Base-by-base conservation (phyloP, 2,888 invertebrate genomes). In the Chironomus tentans region DNA sequence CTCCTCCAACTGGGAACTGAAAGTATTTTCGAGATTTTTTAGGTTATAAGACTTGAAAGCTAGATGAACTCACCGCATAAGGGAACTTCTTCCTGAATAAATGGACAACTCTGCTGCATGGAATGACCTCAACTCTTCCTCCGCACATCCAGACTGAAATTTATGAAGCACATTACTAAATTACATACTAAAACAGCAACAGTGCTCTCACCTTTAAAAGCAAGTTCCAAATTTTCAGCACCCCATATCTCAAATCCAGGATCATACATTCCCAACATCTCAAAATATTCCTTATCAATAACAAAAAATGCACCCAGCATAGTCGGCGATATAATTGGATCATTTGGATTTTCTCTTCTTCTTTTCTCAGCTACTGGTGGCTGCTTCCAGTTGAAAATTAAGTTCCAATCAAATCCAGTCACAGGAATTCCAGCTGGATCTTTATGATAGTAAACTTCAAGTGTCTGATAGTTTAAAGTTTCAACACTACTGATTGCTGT, bases 321-420 rank as follows among this genome's bases (percentile, higher is more conserved):
- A 61, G 77, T 77, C 15, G 77, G 76, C 13, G 77, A 70, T 15
- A 70, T 15, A 38, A 77, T 13, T 5, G 77, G 77, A 21, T 61
- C 77, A 4, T 47, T 46, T 28, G 24, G 82, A 82, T 89, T 87
- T 79, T 87, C 86, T 80, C 91, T 89, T 46, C 87, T 84, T 80
- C 88, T 88, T 80, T 88, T 88, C 81, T 92, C 92, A 50, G 87
- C 86, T 68, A 92, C 91, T 0, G 94, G 93, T 70, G 94, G 90
- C 2, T 21, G n/a, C 4, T 47, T 74, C 74, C 74, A 74, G 13
- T 46, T 74, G 47, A 68, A 68, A 22, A 68, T 68, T 15, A 74
- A 62, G 47, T 76, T 72, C 76, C 75, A 77, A 76, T 65, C 47
- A 15, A 77, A 77, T 6, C 77, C 77, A 13, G 21, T 15, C 7